Percentiles rank a stretch among this genome's conserved stretches.
These are phyloP conservation scores for Papilio helenus DNA, from an alignment of 1,140 invertebrate species.

Conservation along the genomic window DNA sequence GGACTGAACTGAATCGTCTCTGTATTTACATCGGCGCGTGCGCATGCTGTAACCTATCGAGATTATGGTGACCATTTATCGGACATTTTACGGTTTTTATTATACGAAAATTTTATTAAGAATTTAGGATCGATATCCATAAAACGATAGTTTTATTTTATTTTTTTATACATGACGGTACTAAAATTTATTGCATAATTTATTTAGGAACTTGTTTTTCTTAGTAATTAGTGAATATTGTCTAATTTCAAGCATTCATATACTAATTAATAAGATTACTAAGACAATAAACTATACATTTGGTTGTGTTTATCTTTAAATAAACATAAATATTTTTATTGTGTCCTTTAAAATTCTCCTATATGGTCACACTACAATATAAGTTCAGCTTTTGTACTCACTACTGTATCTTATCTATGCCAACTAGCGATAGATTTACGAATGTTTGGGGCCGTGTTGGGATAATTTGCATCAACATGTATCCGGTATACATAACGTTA, in stretches of 20 bases:
- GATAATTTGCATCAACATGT: constrained; percentile 16
- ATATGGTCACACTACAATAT: background rate
- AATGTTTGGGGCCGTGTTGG: constrained; percentile 35
- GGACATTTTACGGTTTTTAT: background rate
- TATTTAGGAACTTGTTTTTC: no score
- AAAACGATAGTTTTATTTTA: background rate
- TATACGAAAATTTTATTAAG: background rate
- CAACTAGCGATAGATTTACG: constrained; percentile 1
- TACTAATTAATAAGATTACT: no score
- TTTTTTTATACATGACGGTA: no score
- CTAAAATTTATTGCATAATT: no score
- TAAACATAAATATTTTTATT: no score
- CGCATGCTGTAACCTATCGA: constrained; percentile 46
- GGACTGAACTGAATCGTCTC: constrained; percentile 48
- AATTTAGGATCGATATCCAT: background rate
- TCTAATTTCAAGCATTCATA: no score
- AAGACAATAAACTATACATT: no score
- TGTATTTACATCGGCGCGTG: constrained; percentile 48
- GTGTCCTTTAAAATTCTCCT: background rate
- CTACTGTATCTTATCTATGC: constrained; percentile 24
- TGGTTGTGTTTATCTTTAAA: no score
- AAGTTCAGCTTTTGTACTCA: constrained; percentile 30
- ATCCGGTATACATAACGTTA: background rate
- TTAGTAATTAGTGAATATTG: no score
- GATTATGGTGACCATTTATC: constrained; percentile 9